These are phyloP conservation scores for Drosophila paranaensis DNA, from an alignment of 2,888 invertebrate genomes.

Conservation along the genomic window DNA sequence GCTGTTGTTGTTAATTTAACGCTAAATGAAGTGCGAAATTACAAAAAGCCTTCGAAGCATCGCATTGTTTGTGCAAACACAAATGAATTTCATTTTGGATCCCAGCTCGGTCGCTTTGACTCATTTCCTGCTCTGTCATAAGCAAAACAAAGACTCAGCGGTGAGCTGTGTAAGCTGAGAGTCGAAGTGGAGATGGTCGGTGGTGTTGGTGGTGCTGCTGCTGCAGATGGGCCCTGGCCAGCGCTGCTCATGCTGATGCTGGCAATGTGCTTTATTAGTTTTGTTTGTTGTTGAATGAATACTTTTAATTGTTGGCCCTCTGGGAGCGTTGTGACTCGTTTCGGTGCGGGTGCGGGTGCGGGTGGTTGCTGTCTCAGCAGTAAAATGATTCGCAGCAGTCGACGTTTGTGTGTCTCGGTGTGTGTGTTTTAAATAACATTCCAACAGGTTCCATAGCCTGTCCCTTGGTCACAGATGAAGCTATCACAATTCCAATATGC, in stretches of 20 bases:
- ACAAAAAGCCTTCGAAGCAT: conserved; percentile 38
- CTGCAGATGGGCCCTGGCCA: conserved; percentile 17
- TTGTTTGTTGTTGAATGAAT: conserved; percentile 64
- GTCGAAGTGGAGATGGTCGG: neutral
- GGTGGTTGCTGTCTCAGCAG: conserved; percentile 36
- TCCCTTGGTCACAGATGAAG: conserved; percentile 17
- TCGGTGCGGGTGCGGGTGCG: neutral
- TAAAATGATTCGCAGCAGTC: conserved; percentile 26
- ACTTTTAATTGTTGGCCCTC: conserved; percentile 61
- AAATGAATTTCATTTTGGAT: conserved; percentile 37
- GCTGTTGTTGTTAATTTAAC: conserved; percentile 65
- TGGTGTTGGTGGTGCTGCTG: neutral
- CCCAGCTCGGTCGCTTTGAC: conserved; percentile 27
- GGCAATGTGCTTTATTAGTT: conserved; percentile 62
- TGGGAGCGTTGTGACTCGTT: conserved; percentile 29
- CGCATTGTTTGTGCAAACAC: conserved; percentile 43
- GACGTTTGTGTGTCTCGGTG: conserved; percentile 3
- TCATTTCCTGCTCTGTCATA: conserved; percentile 65
- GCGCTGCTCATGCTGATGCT: conserved; percentile 18
- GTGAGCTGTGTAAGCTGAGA: conserved; percentile 50
- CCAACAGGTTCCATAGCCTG: conserved; percentile 32
- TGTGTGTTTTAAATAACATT: conserved; percentile 19
- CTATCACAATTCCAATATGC: conserved; percentile 20
- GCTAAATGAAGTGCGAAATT: conserved; percentile 80
- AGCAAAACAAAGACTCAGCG: conserved; percentile 62